Evolutionary conservation across 2,888 invertebrate genomes (phyloP), one percentile per base, ranked within the genome.

Genomic region (Prosopocoilus inquinatus): DNA sequence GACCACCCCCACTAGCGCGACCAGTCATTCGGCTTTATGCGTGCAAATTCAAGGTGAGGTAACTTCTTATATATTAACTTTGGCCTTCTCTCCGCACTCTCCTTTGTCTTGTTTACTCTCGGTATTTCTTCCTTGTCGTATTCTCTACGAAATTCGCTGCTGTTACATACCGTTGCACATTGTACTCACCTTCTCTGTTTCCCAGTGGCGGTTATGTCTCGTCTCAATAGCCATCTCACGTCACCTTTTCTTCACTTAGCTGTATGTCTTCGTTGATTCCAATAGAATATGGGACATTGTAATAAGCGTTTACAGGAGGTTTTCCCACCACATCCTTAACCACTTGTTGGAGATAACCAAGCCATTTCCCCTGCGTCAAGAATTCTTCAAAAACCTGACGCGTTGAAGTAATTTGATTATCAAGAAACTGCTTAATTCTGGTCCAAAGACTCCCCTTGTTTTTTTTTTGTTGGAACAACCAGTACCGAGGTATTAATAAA

Each of bases 401-500:
- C 45, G 81, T 81, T 2, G 75, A 78, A 0, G 87, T 87, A 64
- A 85, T 83, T 73, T 82, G 77, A 1, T 79, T 81, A 54, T 83
- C 80, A 51, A 87, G 73, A 64, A 82, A 87, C 47, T 84, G 79
- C 62, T 80, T 78, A 28, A 87, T 83, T 32, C 84, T 79, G 16
- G 81, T 79, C 87, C 87, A 88, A 36, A 57, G 33, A 64, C 86
- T 84, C 8, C 83, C 84, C 0, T 81, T 81, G 68, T 86, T 86
- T 44, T 83, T 82, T 62, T n/a, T n/a, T n/a, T n/a, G n/a, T n/a
- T 86, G 84, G 35, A 85, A 69, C 12, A 90, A 75, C 84, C 87
- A 90, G 66, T 85, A 85, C 58, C 84, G 82, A 0, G 90, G 90
- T 53, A 90, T 73, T 36, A 88, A 73, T 67, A 90, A 78, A 63